Base-by-base conservation (phyloP, 1,140 invertebrate species). In the Asbolus verrucosus region DNA sequence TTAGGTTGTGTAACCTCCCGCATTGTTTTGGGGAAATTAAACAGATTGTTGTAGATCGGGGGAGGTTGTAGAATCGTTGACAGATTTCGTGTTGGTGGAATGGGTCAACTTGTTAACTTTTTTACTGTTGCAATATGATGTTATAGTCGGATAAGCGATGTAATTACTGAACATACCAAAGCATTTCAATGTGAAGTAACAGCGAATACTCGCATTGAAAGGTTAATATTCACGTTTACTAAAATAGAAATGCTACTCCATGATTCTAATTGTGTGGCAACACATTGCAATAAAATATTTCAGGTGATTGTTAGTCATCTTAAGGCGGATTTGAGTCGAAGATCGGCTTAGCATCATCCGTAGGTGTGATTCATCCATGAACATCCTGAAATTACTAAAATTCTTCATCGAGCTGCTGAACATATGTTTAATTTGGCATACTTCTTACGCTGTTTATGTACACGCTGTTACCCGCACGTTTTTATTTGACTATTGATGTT, bases 351-450 rank as follows among this genome's bases (percentile, higher is more conserved):
- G 54, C 27, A 61, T 59, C 14, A 33, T 30, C 5, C 2, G 14
- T 63, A 63, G 61, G 61, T 63, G 61, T 63, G 61, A 63, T 39
- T 63, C 61, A 63, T 41, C 39, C 11, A 36, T n/a, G 13, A 24
- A 39, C 61, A 63, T 63, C 61, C 61, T 63, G 61, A 63, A 63
- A 63, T 63, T 63, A 41, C 61, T 63, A 39, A 41, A 39, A 63
- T 63, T 63, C 61, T 39, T 63, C 14, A 11, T 13, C 27, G 33
- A 41, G 31, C 33, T 39, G 61, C 33, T 41, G 19, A 39, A 63
- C 61, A 63, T 39, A 41, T 63, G 61, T 63, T 63, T 63, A 39
- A 63, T 19, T 63, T 63, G 61, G 61, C 61, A 63, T 63, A 41
- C 61, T 63, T 63, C 33, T 54, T 30, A 5, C n/a, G n/a, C 19